A percentile compares a stretch with the other conserved stretches of the same genome.
These are phyloP conservation scores for Struthio camelus DNA, from an alignment of 2,113 vertebrate species.

Conservation along the genomic window DNA sequence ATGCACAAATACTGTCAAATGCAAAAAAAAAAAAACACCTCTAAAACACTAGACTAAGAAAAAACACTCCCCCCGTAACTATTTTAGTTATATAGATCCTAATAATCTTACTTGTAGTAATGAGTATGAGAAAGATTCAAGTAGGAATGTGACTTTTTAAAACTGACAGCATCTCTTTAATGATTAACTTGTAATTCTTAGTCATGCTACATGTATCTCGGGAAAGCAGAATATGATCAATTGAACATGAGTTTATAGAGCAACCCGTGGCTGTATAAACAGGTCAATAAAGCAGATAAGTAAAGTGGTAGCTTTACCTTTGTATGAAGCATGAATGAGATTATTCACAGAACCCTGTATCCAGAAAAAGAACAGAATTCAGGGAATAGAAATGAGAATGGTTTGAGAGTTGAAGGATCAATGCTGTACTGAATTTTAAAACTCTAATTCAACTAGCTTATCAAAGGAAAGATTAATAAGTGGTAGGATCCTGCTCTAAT, in stretches of 20 bases:
- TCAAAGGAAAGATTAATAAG: background rate
- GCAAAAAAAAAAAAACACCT: background rate
- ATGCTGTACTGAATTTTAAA: background rate
- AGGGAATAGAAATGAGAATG: background rate
- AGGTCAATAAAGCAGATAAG: background rate
- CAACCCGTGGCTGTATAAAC: background rate
- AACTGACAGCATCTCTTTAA: background rate
- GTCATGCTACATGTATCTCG: background rate
- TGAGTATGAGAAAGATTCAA: background rate
- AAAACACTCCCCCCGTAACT: background rate
- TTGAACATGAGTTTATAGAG: background rate
- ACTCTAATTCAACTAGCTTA: background rate
- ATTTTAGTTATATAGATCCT: background rate
- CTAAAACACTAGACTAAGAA: background rate
- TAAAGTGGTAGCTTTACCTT: background rate
- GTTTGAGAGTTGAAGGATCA: background rate
- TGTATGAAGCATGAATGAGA: background rate
- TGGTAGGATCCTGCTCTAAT: background rate
- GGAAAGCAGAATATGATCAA: background rate
- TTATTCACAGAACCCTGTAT: background rate
- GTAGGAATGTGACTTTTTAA: background rate
- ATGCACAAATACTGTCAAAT: fast-evolving
- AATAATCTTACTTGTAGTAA: background rate
- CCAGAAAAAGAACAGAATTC: background rate
- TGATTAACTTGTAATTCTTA: background rate